phyloP scores from a whole-genome alignment of 2,113 vertebrate genomes.

The Madoqua kirkii region DNA sequence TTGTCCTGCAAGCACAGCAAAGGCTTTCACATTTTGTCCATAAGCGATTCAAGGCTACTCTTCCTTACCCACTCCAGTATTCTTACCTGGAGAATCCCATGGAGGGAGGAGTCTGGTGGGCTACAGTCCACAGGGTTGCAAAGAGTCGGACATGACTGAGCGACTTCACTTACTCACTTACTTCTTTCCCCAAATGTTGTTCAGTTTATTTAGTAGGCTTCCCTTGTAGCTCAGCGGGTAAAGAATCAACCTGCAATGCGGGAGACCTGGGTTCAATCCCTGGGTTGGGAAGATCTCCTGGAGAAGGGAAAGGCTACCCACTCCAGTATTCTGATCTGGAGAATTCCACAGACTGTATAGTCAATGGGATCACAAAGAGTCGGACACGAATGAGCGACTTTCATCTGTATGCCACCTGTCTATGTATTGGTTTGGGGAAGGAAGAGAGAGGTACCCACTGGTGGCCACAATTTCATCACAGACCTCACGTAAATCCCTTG shows the following conservation, averaged over 20 bases:
- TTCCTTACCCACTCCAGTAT: background rate
- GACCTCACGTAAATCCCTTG: background rate
- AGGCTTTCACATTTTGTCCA: background rate
- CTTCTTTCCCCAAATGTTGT: background rate
- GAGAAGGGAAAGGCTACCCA: background rate
- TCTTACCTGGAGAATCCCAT: too few species aligned
- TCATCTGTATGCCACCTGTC: background rate
- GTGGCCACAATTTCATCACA: background rate
- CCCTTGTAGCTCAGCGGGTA: background rate
- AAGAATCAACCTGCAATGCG: background rate
- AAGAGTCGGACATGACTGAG: too few species aligned
- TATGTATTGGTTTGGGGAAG: background rate
- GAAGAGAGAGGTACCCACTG: background rate
- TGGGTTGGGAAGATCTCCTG: background rate
- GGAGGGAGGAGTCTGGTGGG: too few species aligned
- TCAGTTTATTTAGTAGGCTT: background rate
- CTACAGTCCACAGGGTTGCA: too few species aligned
- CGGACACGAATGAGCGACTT: rapidly evolving
- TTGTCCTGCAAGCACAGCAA: background rate
- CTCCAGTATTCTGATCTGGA: background rate
- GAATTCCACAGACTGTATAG: background rate
- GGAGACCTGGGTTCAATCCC: background rate
- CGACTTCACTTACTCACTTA: too few species aligned
- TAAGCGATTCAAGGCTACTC: background rate
- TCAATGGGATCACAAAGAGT: background rate